phyloP scores from a whole-genome alignment of 2,113 vertebrate species.

The Beaufortia kweichowensis region DNA sequence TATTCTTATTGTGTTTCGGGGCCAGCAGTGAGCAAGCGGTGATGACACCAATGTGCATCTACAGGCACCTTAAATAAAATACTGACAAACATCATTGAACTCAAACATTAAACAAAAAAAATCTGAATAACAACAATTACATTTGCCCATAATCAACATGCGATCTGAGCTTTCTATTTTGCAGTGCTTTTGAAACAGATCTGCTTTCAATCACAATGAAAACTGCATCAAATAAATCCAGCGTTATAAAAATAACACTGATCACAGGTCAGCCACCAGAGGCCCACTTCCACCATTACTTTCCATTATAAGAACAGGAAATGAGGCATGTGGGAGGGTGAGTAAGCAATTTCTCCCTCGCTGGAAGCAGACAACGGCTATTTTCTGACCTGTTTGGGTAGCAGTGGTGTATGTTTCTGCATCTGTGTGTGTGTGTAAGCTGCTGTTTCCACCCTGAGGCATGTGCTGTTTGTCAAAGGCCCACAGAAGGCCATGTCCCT shows the following conservation, averaged over 20 bases:
- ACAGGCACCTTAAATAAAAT: too few species aligned
- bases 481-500: slow-evolving; percentile 72
- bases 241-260: slow-evolving; percentile 21
- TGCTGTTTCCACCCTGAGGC: slow-evolving; percentile 81
- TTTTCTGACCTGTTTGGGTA: slow-evolving; percentile 85
- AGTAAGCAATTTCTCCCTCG: slow-evolving; percentile 75
- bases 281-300: slow-evolving; percentile 20
- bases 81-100: too few species aligned
- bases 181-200: not conserved
- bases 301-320: slow-evolving; percentile 56
- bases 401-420: slow-evolving; percentile 64
- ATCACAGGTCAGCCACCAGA: slow-evolving; percentile 18
- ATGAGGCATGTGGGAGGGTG: slow-evolving; percentile 64
- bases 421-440: slow-evolving; percentile 54
- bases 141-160: too few species aligned
- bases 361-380: slow-evolving; percentile 77
- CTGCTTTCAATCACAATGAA: not conserved
- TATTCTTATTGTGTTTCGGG: too few species aligned
- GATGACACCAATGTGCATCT: too few species aligned
- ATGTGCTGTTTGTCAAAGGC: slow-evolving; percentile 82
- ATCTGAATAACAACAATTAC: too few species aligned
- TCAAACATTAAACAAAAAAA: too few species aligned
- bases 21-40: too few species aligned
- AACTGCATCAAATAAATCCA: slow-evolving; percentile 6
- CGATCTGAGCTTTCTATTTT: not conserved